phyloP scores from a whole-genome alignment of 2,797 vertebrate genomes.

The Miichthys miiuy region DNA sequence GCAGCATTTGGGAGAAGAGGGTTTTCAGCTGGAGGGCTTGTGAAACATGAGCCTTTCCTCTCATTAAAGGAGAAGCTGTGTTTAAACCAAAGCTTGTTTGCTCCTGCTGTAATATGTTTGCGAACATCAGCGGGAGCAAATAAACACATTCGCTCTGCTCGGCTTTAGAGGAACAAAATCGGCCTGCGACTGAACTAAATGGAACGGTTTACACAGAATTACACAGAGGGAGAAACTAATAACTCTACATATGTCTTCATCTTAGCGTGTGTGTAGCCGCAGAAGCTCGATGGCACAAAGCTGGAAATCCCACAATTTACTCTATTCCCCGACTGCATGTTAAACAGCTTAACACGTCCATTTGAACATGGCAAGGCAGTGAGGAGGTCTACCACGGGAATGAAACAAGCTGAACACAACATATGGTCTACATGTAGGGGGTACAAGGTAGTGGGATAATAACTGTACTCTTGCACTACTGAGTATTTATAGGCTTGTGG shows the following conservation, averaged over 20 bases:
- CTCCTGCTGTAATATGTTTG: conserved; percentile 82
- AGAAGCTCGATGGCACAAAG: conserved; percentile 65
- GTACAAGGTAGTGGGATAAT: conserved; percentile 59
- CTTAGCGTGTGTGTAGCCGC: conserved; percentile 53
- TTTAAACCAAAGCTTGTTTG: conserved; percentile 83
- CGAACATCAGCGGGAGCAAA: conserved; percentile 80
- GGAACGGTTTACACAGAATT: conserved; percentile 76
- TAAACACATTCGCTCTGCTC: conserved; percentile 73
- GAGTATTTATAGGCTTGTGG: conserved; percentile 62
- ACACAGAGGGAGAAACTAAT: conserved; percentile 74
- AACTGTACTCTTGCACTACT: conserved; percentile 53
- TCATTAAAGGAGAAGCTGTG: conserved; percentile 83
- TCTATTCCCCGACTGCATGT: conserved; percentile 78
- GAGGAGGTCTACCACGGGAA: conserved; percentile 73
- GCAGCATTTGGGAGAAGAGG: conserved; percentile 74
- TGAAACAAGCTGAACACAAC: conserved; percentile 67
- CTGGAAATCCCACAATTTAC: conserved; percentile 75
- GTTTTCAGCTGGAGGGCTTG: conserved; percentile 76
- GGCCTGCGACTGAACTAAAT: conserved; percentile 75
- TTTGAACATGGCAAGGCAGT: conserved; percentile 74
- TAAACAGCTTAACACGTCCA: conserved; percentile 77
- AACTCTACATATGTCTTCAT: conserved; percentile 76
- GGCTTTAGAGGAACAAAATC: conserved; percentile 73
- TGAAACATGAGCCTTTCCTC: conserved; percentile 82
- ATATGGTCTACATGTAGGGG: conserved; percentile 78